Base-by-base conservation (phyloP, 2,888 invertebrate genomes). In the Chloromyia formosa region DNA sequence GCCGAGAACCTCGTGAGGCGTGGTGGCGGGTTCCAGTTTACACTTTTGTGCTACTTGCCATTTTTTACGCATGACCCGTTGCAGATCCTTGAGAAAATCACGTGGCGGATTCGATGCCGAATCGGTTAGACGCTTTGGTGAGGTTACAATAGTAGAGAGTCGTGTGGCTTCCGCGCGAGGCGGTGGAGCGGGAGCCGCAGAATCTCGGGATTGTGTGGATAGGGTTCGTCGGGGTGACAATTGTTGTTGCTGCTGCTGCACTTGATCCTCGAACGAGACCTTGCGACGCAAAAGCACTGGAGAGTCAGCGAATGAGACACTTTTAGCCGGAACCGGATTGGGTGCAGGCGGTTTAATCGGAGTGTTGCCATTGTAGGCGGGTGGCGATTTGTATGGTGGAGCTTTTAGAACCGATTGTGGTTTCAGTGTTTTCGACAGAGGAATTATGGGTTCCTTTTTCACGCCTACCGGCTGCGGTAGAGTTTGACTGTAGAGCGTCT, bases 21-120 rank as follows among this genome's bases (percentile, higher is more conserved):
- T 94, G 1, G 94, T 94, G n/a, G 92, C 90, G 14, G 92, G 91
- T 83, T 96, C 95, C 23, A 93, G 86, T 84, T 95, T 94, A 82
- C 96, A 95, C 82, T 96, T 96, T 82, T 96, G 95, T 1, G 96
- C 95, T 0, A 96, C 95, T 81, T 95, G 94, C 94, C 94, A 94
- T 81, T 96, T 96, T 82, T 95, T 95, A 78, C 94, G 89, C 94
- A 96, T 96, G 0, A 96, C 96, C 71, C 95, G 88, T 82, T 96
- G 96, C 64, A 96, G 87, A 83, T 96, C 96, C 82, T 93, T 93
- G 60, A 96, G 87, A 82, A 96, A 96, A 75, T 94, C 94, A 27
- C 91, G 90, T 0, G 93, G 93, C 1, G 94, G 93, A 80, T 91
- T 92, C 78, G 91, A 90, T 75, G 89, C 88, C 0, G 90, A 91